Percentiles rank a stretch among this genome's conserved stretches.
These are phyloP conservation scores for Xiphophorus maculatus DNA, from an alignment of 2,113 vertebrate species.

Conservation along the genomic window DNA sequence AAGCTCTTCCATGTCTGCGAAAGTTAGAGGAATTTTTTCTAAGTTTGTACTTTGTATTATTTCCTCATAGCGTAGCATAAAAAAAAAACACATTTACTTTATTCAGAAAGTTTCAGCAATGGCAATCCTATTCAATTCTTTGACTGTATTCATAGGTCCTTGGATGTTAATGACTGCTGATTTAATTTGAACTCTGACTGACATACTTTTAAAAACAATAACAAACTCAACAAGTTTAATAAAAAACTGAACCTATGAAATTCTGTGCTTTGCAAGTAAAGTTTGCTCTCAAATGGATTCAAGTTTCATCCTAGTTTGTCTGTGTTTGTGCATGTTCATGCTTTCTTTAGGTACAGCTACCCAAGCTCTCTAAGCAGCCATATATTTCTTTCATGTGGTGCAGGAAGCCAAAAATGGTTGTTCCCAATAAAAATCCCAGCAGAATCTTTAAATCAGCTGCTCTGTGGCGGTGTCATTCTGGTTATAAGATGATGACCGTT, in stretches of 20 bases:
- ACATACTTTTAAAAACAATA: too few relatives aligned
- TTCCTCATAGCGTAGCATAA: too few relatives aligned
- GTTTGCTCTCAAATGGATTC: too few relatives aligned
- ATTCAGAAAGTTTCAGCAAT: not conserved
- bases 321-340: too few relatives aligned
- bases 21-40: not conserved
- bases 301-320: too few relatives aligned
- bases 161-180: slow-evolving; percentile 1
- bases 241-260: too few relatives aligned
- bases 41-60: not conserved
- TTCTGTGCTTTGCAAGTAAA: too few relatives aligned
- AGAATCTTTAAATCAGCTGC: slow-evolving; percentile 28
- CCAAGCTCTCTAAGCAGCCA: too few relatives aligned
- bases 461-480: slow-evolving; percentile 20
- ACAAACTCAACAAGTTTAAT: too few relatives aligned
- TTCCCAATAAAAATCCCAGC: not conserved
- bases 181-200: slow-evolving; percentile 1
- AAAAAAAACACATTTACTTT: not conserved
- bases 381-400: too few relatives aligned
- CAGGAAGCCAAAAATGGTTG: too few relatives aligned
- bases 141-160: not conserved
- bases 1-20: not conserved
- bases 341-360: too few relatives aligned
- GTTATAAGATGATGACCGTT: slow-evolving; percentile 41
- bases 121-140: not conserved